phyloP scores from a whole-genome alignment of 2,888 invertebrate genomes.

The Idaea biselata region DNA sequence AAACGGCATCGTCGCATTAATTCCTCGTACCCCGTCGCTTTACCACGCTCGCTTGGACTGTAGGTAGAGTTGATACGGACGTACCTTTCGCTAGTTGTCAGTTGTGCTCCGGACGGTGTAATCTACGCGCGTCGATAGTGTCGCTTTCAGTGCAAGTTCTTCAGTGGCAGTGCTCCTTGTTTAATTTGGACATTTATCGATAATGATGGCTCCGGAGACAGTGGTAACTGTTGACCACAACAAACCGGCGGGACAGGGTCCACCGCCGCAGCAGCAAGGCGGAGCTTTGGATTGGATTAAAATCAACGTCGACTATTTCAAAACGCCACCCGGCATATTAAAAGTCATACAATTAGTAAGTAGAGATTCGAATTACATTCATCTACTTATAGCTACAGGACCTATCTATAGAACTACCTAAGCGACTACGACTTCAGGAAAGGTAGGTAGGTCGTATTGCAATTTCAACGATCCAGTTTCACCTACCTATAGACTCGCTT shows the following conservation, averaged over 20 bases:
- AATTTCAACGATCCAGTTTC: neutral
- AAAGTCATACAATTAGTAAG: constrained; percentile 92
- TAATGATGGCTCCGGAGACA: constrained; percentile 90
- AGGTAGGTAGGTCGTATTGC: neutral
- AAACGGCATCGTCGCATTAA: constrained; percentile 1
- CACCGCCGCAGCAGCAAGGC: constrained; percentile 75
- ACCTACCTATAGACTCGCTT: constrained; percentile 2
- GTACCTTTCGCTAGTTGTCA: constrained; percentile 42
- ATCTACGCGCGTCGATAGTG: constrained; percentile 60
- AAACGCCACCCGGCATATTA: constrained; percentile 88
- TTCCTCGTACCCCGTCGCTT: neutral
- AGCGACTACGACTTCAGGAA: neutral
- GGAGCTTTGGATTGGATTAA: constrained; percentile 84
- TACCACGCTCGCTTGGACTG: constrained; percentile 6
- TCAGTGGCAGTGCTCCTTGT: constrained; percentile 67
- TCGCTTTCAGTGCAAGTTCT: constrained; percentile 61
- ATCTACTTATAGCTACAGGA: neutral
- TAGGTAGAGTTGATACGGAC: constrained; percentile 14
- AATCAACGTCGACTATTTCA: constrained; percentile 90
- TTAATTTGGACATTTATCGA: constrained; percentile 40
- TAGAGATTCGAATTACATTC: constrained; percentile 15
- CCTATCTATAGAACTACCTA: constrained; percentile 2
- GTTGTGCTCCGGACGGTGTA: constrained; percentile 64
- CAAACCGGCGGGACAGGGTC: constrained; percentile 62
- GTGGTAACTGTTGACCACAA: constrained; percentile 89